These are phyloP conservation scores for Protonibea diacanthus DNA, from an alignment of 2,797 vertebrate genomes.

Conservation along the genomic window DNA sequence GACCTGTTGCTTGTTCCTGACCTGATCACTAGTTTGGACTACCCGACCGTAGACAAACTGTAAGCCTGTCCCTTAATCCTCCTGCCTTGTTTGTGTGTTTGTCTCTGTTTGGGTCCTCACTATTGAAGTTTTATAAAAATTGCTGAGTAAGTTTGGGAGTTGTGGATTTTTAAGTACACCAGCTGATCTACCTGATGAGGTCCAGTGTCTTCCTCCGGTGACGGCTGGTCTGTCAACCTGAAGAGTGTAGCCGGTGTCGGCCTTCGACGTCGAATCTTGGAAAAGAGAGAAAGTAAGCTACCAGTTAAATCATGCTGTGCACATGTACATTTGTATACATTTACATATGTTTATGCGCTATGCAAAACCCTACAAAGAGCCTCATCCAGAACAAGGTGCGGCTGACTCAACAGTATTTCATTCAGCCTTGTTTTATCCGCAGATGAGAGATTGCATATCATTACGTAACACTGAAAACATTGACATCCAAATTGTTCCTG, in stretches of 20 bases:
- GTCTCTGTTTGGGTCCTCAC: background rate
- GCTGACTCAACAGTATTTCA: background rate
- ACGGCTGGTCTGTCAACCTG: constrained; percentile 91
- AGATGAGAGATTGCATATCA: constrained; percentile 30
- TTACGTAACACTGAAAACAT: constrained; percentile 38
- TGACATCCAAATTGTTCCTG: constrained; percentile 32
- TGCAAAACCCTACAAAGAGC: background rate
- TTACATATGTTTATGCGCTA: background rate
- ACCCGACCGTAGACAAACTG: background rate
- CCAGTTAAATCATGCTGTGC: constrained; percentile 2
- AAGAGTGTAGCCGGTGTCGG: constrained; percentile 96
- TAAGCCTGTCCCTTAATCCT: too few species aligned
- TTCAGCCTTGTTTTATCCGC: background rate
- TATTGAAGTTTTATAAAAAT: too few species aligned
- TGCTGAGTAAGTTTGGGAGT: too few species aligned
- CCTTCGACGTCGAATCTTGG: constrained; percentile 92
- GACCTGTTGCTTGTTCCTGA: background rate
- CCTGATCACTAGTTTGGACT: background rate
- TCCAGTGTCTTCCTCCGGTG: constrained; percentile 90
- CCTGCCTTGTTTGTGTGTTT: background rate
- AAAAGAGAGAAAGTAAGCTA: constrained; percentile 27
- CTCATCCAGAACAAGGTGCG: background rate
- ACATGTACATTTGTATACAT: background rate
- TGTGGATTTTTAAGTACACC: background rate
- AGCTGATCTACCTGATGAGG: constrained; percentile 85